Evolutionary conservation across 2,888 invertebrate genomes (phyloP), one percentile per base, ranked within the genome.

Genomic region (Pammene aurita): DNA sequence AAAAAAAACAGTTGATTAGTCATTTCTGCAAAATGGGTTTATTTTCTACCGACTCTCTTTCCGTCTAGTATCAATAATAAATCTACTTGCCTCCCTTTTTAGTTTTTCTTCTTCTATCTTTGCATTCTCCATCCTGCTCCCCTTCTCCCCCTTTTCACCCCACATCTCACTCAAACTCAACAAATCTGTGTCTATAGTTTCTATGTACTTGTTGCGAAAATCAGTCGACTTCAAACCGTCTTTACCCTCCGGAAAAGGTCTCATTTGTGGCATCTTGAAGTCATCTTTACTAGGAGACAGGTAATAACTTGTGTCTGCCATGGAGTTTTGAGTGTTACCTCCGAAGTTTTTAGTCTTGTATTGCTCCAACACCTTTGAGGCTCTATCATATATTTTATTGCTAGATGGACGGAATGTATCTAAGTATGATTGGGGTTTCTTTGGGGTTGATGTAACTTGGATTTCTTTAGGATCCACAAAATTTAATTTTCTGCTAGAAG

Each of bases 51-150:
- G 1, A 38, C 1, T 38, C 0, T 9, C 38, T 38, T 9, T 38
- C 9, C 7, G 6, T 7, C 9, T 38, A 38, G 38, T 38, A 38
- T 6, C 7, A 52, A 52, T 52, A 5, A 18, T 41, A 56, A 61
- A 56, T 68, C n/a, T 61, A 77, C 88, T 84, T 90, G 96, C 96
- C 92, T 96, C 95, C 79, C 97, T 92, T 70, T 96, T 93, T 48
- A 96, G 88, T 79, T 95, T 94, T 82, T 97, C 97, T 83, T 97
- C 97, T 80, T 96, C 95, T 2, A 96, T 84, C 78, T 94, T 95
- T 42, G 88, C 81, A 67, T 76, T 78, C 46, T 82, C 78, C 2
- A 84, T 76, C 65, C 85, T 88, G 2, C 91, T 90, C 14, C 84
- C 85, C 71, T 82, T 84, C 67, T 83, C 90, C 69, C 81, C 85